A percentile compares a stretch with the other conserved stretches of the same genome.
These are phyloP conservation scores for Tauraco erythrolophus DNA, from an alignment of 2,113 vertebrate species.

Conservation along the genomic window DNA sequence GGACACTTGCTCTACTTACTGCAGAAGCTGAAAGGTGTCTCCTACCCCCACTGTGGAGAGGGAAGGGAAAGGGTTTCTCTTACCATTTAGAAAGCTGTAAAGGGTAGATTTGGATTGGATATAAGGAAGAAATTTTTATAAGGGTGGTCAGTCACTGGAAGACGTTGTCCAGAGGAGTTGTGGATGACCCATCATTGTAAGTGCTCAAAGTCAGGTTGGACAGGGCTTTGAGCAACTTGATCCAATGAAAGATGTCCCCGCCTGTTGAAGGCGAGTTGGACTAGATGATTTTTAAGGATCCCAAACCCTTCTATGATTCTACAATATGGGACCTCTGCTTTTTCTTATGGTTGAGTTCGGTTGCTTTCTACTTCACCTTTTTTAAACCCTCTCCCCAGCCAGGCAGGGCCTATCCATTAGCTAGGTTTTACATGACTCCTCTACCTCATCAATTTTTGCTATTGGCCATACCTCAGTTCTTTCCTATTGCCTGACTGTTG, in stretches of 20 bases:
- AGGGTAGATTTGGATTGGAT: not conserved
- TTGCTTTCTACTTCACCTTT: not conserved
- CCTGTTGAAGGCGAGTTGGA: fast-evolving
- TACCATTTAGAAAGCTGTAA: not conserved
- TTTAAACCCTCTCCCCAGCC: not conserved
- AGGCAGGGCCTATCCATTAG: not conserved
- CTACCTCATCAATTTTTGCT: not conserved
- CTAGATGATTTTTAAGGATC: not conserved
- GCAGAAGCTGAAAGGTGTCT: not conserved
- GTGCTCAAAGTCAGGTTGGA: not conserved
- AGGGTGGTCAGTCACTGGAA: not conserved
- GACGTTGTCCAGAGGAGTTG: not conserved
- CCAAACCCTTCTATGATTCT: not conserved
- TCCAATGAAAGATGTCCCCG: not conserved
- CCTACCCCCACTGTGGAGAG: too few species aligned
- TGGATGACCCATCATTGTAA: not conserved
- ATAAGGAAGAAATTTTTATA: not conserved
- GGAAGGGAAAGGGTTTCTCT: not conserved
- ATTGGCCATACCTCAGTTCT: not conserved
- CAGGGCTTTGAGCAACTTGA: not conserved
- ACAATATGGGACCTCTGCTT: not conserved
- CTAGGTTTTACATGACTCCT: not conserved
- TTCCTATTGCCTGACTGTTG: not conserved
- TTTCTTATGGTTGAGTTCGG: not conserved
- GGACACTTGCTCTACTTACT: not conserved